Conservation (phyloP, 2,797 vertebrate species). For the Neosilurus hyrtlii region DNA sequence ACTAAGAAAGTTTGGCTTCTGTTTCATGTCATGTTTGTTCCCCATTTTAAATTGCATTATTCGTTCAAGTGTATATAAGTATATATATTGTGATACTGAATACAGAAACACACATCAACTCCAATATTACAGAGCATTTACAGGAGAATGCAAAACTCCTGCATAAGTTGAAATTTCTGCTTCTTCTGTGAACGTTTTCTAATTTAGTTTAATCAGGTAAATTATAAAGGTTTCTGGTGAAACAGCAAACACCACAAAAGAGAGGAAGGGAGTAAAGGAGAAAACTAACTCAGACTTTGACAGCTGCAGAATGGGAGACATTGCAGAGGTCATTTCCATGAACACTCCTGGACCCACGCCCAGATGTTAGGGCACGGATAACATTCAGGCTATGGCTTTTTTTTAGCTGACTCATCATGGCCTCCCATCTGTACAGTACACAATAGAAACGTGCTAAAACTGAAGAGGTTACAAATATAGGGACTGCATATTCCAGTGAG, state of each 20-base stretch:
- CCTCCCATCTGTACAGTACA: constrained; percentile 70
- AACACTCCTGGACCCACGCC: constrained; percentile 64
- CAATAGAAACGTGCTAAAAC: constrained; percentile 63
- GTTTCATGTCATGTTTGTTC: too few species aligned
- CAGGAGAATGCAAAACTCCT: not conserved
- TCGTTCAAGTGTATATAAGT: too few species aligned
- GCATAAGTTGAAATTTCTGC: not conserved
- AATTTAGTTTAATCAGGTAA: not conserved
- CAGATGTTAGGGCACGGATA: constrained; percentile 68
- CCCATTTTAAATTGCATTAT: too few species aligned
- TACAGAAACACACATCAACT: not conserved
- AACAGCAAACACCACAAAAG: not conserved
- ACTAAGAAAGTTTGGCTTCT: too few species aligned
- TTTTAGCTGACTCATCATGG: constrained; percentile 70
- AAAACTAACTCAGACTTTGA: constrained; percentile 45
- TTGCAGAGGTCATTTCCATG: constrained; percentile 65
- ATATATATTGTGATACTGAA: constrained; percentile 13
- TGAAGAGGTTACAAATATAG: constrained; percentile 67
- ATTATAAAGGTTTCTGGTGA: constrained; percentile 15
- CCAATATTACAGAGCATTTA: not conserved
- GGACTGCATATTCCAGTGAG: constrained; percentile 26
- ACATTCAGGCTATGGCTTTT: constrained; percentile 57
- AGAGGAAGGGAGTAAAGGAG: constrained; percentile 19
- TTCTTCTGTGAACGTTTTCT: constrained; percentile 11
- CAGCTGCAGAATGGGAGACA: constrained; percentile 35